A percentile compares a stretch with the other conserved stretches of the same genome.
Evolutionary conservation across 2,113 vertebrate genomes (phyloP).

Genomic region (Pomatorhinus ruficollis): DNA sequence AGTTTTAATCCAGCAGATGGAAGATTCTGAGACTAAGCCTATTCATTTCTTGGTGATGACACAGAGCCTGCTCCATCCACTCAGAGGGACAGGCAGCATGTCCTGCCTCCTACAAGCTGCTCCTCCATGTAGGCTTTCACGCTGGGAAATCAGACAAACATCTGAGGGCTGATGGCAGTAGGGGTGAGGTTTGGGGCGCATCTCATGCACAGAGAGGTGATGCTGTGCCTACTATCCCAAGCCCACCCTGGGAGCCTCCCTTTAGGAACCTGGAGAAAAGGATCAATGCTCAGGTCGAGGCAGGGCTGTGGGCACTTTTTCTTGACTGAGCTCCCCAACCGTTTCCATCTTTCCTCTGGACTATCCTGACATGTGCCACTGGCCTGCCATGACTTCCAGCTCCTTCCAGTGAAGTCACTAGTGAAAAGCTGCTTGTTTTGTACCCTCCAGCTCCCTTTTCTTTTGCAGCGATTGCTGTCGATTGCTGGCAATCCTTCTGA

Average conservation of each 20-base stretch:
- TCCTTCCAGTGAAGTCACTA: not conserved
- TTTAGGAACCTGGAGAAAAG: not conserved
- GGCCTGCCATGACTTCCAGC: not conserved
- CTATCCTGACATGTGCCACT: not conserved
- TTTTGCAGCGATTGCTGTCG: not conserved
- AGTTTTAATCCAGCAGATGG: not conserved
- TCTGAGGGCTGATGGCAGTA: too few relatives aligned
- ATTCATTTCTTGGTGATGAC: not conserved
- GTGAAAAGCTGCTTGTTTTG: not conserved
- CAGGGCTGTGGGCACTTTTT: not conserved
- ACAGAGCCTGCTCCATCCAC: not conserved
- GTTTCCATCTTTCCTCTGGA: not conserved
- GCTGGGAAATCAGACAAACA: not conserved
- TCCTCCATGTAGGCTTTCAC: not conserved
- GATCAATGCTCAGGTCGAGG: rapidly evolving
- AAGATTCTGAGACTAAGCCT: not conserved
- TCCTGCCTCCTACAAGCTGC: not conserved
- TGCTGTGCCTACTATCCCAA: rapidly evolving
- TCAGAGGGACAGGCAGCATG: not conserved
- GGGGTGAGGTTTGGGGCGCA: not conserved
- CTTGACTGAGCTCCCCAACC: not conserved
- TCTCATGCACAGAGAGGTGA: not conserved
- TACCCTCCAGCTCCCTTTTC: not conserved
- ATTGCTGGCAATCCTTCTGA: constrained; percentile 24
- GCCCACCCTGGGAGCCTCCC: not conserved